phyloP scores from a whole-genome alignment of 2,113 vertebrate genomes.

The Marmota monax region DNA sequence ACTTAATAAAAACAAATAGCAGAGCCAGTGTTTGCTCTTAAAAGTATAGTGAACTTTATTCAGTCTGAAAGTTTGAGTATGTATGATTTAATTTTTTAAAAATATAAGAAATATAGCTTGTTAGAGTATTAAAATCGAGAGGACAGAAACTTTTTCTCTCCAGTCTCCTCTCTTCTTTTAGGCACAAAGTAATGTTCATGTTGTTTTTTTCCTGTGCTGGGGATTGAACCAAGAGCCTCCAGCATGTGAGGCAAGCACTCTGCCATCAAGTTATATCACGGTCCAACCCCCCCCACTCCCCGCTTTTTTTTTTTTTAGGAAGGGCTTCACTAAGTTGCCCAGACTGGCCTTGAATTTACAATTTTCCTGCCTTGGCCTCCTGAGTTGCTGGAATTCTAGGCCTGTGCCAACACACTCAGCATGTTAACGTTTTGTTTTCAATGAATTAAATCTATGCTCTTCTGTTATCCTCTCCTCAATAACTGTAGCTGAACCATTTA shows the following conservation, averaged over 20 bases:
- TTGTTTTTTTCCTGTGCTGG: neutral
- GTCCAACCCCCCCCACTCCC: too few relatives aligned
- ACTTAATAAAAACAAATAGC: neutral
- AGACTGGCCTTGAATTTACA: too few relatives aligned
- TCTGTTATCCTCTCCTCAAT: neutral
- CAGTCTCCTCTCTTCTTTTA: neutral
- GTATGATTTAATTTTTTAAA: slow-evolving; percentile 8
- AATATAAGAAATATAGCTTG: neutral
- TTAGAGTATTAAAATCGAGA: neutral
- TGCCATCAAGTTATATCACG: neutral
- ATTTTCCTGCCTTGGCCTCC: too few relatives aligned
- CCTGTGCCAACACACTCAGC: too few relatives aligned
- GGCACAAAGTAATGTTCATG: neutral
- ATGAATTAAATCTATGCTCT: neutral
- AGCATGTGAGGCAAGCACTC: neutral
- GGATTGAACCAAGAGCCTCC: neutral
- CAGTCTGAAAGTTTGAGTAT: neutral
- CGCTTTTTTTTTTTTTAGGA: too few relatives aligned
- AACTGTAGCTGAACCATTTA: neutral
- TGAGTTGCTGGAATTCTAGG: too few relatives aligned
- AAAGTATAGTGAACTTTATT: neutral
- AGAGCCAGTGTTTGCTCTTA: neutral
- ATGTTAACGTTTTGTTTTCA: neutral
- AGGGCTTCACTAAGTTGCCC: too few relatives aligned
- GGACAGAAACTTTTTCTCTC: neutral